These are phyloP conservation scores for Peromyscus leucopus DNA, from an alignment of 2,113 vertebrate species.

Conservation along the genomic window DNA sequence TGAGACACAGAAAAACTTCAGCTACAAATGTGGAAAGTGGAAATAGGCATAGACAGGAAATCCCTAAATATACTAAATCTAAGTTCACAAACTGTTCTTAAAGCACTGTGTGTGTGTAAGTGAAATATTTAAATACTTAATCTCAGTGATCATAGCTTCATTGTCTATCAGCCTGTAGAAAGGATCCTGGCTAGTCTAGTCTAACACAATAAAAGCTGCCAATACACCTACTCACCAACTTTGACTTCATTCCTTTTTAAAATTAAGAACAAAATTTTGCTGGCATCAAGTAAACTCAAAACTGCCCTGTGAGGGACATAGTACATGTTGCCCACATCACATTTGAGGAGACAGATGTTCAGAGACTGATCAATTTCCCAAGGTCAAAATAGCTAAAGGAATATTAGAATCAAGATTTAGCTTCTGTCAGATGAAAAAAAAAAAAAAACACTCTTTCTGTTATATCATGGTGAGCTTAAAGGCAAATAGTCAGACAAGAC, in stretches of 20 bases:
- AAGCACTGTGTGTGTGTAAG: background rate
- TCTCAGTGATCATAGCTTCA: background rate
- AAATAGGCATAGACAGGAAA: background rate
- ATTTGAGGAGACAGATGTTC: conserved; percentile 16
- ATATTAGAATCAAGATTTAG: background rate
- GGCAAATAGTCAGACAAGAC: background rate
- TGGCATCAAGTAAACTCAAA: conserved; percentile 9
- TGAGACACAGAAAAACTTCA: too few relatives aligned
- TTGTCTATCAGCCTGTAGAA: background rate
- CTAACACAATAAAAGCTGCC: background rate
- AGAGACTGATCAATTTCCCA: conserved; percentile 2
- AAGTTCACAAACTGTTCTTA: background rate
- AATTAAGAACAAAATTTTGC: background rate
- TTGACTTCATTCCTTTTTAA: background rate
- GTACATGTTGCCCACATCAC: background rate
- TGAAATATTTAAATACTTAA: conserved; percentile 19
- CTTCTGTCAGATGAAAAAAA: background rate
- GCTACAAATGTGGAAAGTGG: background rate
- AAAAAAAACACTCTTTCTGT: background rate
- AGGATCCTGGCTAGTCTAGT: background rate
- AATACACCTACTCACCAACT: background rate
- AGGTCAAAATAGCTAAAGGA: conserved; percentile 14
- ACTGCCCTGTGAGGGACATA: background rate
- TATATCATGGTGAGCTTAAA: background rate
- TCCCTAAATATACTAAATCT: background rate